phyloP scores from a whole-genome alignment of 2,797 vertebrate genomes.

The Syndactyla subalaris region DNA sequence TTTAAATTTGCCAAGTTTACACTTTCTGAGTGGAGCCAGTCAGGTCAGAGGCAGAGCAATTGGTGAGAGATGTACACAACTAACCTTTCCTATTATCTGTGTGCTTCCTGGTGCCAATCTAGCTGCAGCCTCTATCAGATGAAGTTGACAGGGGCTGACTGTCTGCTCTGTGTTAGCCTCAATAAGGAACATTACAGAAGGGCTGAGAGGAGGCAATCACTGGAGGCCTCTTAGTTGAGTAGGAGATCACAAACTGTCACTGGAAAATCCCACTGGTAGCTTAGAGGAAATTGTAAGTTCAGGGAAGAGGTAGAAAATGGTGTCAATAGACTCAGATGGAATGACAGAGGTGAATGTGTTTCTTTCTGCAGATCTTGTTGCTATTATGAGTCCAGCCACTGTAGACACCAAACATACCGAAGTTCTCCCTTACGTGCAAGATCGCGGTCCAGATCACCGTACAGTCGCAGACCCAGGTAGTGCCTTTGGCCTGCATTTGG shows the following conservation, averaged over 20 bases:
- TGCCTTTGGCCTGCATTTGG: background rate
- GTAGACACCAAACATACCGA: slow-evolving; percentile 85
- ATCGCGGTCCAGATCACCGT: slow-evolving; percentile 84
- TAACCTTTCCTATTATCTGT: slow-evolving; percentile 62
- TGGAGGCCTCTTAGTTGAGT: slow-evolving; percentile 11
- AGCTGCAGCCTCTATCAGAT: slow-evolving; percentile 40
- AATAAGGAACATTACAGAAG: slow-evolving; percentile 23
- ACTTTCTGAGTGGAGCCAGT: background rate
- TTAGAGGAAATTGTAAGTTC: slow-evolving; percentile 18
- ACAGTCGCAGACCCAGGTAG: slow-evolving; percentile 91
- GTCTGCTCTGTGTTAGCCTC: slow-evolving; percentile 36
- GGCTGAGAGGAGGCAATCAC: background rate
- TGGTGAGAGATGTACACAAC: slow-evolving; percentile 51
- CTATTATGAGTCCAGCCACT: slow-evolving; percentile 86
- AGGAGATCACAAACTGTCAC: slow-evolving; percentile 16
- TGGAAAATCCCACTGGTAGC: slow-evolving; percentile 6
- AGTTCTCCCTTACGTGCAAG: slow-evolving; percentile 85
- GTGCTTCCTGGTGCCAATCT: slow-evolving; percentile 31
- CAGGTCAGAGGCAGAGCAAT: slow-evolving; percentile 41
- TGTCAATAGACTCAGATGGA: background rate
- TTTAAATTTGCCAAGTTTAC: slow-evolving; percentile 39
- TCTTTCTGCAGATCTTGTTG: slow-evolving; percentile 86
- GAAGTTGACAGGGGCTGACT: slow-evolving; percentile 40
- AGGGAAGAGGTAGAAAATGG: background rate
- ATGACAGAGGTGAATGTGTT: slow-evolving; percentile 43